A percentile compares a stretch with the other conserved stretches of the same genome.
phyloP scores from a whole-genome alignment of 2,888 invertebrate species.

The Bombylius major region DNA sequence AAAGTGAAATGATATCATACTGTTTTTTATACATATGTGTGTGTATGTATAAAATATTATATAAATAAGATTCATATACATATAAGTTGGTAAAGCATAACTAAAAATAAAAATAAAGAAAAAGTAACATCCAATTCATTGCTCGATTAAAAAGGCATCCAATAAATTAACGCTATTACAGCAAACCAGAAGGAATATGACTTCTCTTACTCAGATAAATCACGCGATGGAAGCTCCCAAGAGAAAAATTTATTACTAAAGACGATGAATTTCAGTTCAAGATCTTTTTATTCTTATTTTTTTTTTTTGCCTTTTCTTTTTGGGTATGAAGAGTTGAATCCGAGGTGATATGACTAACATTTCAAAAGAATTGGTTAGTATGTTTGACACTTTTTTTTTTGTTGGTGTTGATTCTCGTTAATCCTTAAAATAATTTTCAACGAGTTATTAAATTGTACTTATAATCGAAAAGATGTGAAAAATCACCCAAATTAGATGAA shows the following conservation, averaged over 20 bases:
- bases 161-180: constrained; percentile 12
- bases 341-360: not conserved
- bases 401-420: not conserved
- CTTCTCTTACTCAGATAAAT: constrained; percentile 6
- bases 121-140: not conserved
- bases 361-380: not conserved
- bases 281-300: not conserved
- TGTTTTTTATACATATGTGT: too few relatives aligned
- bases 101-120: too few relatives aligned
- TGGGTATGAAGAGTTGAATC: too few relatives aligned
- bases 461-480: not conserved
- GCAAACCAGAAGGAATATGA: constrained; percentile 4
- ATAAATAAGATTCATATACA: too few relatives aligned
- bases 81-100: too few relatives aligned
- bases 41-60: too few relatives aligned
- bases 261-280: not conserved
- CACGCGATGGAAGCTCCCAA: constrained; percentile 6
- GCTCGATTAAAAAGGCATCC: constrained; percentile 10
- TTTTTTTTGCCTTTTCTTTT: not conserved
- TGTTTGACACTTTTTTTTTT: not conserved
- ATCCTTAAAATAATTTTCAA: not conserved
- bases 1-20: too few relatives aligned
- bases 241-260: not conserved
- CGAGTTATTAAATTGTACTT: not conserved
- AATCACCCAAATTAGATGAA: not conserved